Conservation (phyloP, 2,888 invertebrate species). For the Drosophila mettleri region DNA sequence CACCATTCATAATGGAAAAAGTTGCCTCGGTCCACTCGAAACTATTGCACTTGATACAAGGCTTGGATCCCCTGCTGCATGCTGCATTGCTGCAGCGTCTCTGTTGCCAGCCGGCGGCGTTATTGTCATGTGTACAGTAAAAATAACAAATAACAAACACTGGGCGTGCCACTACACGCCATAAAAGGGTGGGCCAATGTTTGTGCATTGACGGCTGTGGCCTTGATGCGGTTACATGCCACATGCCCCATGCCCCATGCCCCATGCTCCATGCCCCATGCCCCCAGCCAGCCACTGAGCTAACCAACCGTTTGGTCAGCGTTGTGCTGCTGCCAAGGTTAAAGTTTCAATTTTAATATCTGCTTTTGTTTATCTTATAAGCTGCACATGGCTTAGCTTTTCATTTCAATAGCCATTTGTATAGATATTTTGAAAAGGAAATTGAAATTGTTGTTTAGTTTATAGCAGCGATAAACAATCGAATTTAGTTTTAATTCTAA, state of each 20-base stretch:
- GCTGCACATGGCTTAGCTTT: slow-evolving; percentile 18
- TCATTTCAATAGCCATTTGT: slow-evolving; percentile 30
- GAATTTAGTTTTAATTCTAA: slow-evolving; percentile 5
- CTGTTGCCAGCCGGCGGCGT: slow-evolving; percentile 58
- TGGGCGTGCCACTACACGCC: slow-evolving; percentile 47
- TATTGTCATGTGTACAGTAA: slow-evolving; percentile 80
- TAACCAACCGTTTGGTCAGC: background rate
- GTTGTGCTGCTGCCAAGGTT: slow-evolving; percentile 58
- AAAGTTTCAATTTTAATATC: slow-evolving; percentile 73
- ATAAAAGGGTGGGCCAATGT: slow-evolving; percentile 39
- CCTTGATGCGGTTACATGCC: slow-evolving; percentile 58
- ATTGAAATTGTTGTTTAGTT: slow-evolving; percentile 40
- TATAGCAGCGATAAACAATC: slow-evolving; percentile 47
- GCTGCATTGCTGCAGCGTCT: slow-evolving; percentile 17
- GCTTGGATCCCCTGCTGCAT: slow-evolving; percentile 15
- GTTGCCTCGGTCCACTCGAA: slow-evolving; percentile 72
- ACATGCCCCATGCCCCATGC: slow-evolving; percentile 1
- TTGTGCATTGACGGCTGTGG: slow-evolving; percentile 50
- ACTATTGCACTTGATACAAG: slow-evolving; percentile 73
- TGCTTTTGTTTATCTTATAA: slow-evolving; percentile 65
- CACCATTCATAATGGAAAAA: slow-evolving; percentile 81
- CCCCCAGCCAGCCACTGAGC: background rate
- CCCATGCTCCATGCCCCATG: background rate
- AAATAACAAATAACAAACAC: slow-evolving; percentile 68
- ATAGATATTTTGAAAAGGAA: slow-evolving; percentile 34